phyloP scores from a whole-genome alignment of 1,140 invertebrate genomes.

The Dreissena polymorpha region DNA sequence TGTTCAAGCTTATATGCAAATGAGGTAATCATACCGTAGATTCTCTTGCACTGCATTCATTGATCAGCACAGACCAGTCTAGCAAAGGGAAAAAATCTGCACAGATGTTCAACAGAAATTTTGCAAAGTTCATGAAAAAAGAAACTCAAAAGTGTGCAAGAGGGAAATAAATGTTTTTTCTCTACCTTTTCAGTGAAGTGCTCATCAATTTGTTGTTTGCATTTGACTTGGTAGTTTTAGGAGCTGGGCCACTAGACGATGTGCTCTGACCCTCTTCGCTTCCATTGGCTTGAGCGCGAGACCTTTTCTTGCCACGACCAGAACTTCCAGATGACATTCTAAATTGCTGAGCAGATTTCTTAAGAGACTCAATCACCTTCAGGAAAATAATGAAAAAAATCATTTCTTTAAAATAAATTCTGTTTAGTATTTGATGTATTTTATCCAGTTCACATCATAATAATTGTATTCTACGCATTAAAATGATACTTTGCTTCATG shows the following conservation, averaged over 20 bases:
- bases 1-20: constrained; percentile 59
- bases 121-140: not conserved
- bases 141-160: not conserved
- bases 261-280: constrained; percentile 37
- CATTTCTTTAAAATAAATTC: not conserved
- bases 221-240: constrained; percentile 32
- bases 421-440: not conserved
- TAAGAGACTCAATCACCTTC: not conserved
- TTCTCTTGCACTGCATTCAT: constrained; percentile 7
- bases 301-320: constrained; percentile 49
- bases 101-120: no score
- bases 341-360: not conserved
- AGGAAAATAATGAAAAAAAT: not conserved
- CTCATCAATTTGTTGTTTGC: constrained; percentile 54
- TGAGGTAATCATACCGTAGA: constrained; percentile 41
- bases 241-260: constrained; percentile 13
- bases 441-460: not conserved
- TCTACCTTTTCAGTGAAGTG: constrained; percentile 44
- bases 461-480: not conserved
- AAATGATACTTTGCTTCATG: no score
- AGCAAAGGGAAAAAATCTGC: not conserved
- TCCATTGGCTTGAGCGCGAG: constrained; percentile 45
- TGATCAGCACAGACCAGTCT: constrained; percentile 9
- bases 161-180: not conserved
- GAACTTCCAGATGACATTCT: constrained; percentile 44